A percentile compares a stretch with the other conserved stretches of the same genome.
These are phyloP conservation scores for Mamestra brassicae DNA, from an alignment of 2,888 invertebrate species.

Conservation along the genomic window DNA sequence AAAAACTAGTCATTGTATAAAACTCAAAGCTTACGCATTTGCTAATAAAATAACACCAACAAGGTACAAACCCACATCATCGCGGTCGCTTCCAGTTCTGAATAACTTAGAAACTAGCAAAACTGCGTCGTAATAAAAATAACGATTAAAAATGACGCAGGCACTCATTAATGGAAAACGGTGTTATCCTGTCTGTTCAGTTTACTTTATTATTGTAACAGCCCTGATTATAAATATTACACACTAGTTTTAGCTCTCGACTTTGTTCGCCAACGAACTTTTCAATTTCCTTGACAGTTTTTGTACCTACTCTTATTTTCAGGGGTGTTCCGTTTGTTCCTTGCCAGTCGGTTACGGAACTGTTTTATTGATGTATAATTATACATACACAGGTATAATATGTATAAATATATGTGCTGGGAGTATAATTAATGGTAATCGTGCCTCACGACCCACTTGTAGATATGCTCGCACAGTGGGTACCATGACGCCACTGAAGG, in stretches of 20 bases:
- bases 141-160: constrained; percentile 26
- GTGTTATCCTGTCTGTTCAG: constrained; percentile 23
- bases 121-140: constrained; percentile 1
- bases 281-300: too few relatives aligned
- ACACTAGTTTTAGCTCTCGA: neutral
- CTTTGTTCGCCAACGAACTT: neutral
- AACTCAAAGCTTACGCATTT: too few relatives aligned
- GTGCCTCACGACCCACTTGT: constrained; percentile 60
- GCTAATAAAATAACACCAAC: too few relatives aligned
- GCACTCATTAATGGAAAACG: constrained; percentile 14
- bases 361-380: constrained; percentile 6
- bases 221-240: neutral
- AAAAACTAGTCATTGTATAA: too few relatives aligned
- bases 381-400: constrained; percentile 2
- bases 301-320: neutral
- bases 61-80: too few relatives aligned
- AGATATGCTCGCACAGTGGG: constrained; percentile 27
- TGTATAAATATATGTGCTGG: constrained; percentile 1
- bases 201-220: neutral
- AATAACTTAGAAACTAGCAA: too few relatives aligned
- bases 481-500: constrained; percentile 54
- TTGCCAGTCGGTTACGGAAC: neutral
- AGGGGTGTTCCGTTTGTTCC: neutral
- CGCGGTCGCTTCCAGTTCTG: too few relatives aligned
- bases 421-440: constrained; percentile 59